phyloP scores from a whole-genome alignment of 64 coral and sea anemone genomes.

The Porites australiensis region DNA sequence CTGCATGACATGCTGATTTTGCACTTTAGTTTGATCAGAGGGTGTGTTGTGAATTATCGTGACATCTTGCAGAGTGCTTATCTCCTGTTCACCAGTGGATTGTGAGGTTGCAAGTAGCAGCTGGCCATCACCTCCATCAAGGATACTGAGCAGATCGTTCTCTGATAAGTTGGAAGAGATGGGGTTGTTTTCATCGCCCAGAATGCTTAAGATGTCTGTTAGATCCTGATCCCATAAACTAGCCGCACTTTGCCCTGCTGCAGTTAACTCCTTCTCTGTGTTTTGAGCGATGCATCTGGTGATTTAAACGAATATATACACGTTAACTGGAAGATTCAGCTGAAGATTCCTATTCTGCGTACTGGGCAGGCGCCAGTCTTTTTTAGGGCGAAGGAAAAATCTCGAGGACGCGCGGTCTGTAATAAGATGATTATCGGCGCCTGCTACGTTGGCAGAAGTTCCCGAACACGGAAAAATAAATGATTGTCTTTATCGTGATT shows the following conservation, averaged over 20 bases:
- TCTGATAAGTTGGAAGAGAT: not conserved
- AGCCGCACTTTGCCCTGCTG: not conserved
- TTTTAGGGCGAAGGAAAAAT: too few relatives aligned
- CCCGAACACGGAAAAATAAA: too few relatives aligned
- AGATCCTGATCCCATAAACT: not conserved
- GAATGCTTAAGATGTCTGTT: not conserved
- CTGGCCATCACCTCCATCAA: not conserved
- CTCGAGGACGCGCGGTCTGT: too few relatives aligned
- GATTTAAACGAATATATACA: not conserved
- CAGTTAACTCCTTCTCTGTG: not conserved
- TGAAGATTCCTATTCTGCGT: too few relatives aligned
- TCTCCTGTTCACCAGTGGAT: too few relatives aligned
- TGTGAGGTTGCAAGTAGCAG: not conserved
- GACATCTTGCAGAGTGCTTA: not conserved
- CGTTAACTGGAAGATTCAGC: too few relatives aligned
- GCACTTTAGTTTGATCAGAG: not conserved
- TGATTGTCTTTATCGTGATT: too few relatives aligned
- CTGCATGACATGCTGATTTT: not conserved
- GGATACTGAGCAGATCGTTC: not conserved
- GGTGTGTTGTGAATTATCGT: not conserved
- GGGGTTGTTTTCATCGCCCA: not conserved
- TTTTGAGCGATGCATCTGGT: not conserved
- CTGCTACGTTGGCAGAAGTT: too few relatives aligned
- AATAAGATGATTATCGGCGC: too few relatives aligned
- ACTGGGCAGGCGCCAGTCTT: too few relatives aligned